Evolutionary conservation across 2,797 vertebrate species (phyloP).

Genomic region (Jordanella pulchra): DNA sequence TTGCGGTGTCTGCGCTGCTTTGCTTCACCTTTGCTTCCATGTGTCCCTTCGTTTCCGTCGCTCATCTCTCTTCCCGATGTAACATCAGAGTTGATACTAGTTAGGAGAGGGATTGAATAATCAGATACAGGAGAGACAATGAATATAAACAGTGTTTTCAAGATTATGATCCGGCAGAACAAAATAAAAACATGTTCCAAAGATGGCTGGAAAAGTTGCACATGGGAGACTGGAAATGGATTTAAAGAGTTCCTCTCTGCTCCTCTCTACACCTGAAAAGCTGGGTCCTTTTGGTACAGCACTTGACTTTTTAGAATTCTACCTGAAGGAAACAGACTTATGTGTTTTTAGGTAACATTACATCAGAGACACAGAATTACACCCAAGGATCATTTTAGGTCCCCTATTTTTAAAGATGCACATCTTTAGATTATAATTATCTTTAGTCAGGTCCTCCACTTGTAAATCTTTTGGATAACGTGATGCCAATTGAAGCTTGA

Average conservation of each 20-base stretch:
- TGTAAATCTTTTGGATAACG: neutral
- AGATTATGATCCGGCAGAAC: neutral
- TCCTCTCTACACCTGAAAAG: too few species aligned
- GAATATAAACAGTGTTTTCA: neutral
- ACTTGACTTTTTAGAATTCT: too few species aligned
- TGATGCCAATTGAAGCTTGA: neutral
- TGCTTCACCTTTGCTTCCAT: conserved; percentile 86
- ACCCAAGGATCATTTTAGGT: too few species aligned
- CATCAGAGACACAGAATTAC: too few species aligned
- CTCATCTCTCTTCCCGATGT: conserved; percentile 94
- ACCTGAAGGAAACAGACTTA: too few species aligned
- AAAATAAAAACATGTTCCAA: neutral
- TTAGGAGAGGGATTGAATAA: conserved; percentile 16
- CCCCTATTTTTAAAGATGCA: too few species aligned
- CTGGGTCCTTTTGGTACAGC: too few species aligned
- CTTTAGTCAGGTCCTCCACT: too few species aligned
- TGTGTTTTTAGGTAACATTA: too few species aligned
- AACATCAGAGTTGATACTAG: conserved; percentile 87
- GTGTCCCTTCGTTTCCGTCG: conserved; percentile 88
- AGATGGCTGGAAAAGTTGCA: conserved; percentile 1
- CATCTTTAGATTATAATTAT: too few species aligned
- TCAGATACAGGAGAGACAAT: neutral
- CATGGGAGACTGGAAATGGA: too few species aligned
- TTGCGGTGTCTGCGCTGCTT: conserved; percentile 89
- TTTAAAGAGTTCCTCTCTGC: too few species aligned